Conservation (phyloP, 2,113 vertebrate genomes). For the Podarcis raffonei region DNA sequence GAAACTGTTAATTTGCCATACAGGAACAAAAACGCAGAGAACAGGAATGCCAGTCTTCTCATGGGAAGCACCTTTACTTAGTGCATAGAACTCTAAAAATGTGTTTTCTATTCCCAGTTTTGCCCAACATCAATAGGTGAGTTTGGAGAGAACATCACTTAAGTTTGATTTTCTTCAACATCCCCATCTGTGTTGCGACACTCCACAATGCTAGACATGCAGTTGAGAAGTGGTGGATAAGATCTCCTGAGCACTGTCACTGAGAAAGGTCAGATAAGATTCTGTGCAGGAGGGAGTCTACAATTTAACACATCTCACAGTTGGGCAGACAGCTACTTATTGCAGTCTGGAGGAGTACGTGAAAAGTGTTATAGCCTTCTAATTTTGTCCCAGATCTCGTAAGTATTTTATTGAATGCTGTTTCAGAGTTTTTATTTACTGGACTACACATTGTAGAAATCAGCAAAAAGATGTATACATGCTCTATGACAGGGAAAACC, state of each 20-base stretch:
- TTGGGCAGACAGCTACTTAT: conserved; percentile 13
- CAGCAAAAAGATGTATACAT: background rate
- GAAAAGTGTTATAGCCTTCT: conserved; percentile 4
- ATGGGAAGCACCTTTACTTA: background rate
- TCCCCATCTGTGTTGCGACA: background rate
- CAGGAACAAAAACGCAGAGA: background rate
- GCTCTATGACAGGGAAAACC: background rate
- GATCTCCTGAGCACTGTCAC: conserved; percentile 6
- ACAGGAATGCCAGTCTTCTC: background rate
- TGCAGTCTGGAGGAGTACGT: background rate
- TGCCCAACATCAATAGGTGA: background rate
- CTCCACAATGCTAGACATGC: background rate
- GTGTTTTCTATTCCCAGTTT: background rate
- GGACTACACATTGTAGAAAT: background rate
- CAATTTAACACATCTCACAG: conserved; percentile 11
- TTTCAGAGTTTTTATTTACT: conserved; percentile 17
- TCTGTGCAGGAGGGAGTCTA: conserved; percentile 15
- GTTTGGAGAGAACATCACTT: background rate
- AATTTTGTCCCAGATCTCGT: conserved; percentile 9
- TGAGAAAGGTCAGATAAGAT: conserved; percentile 26
- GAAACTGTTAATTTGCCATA: background rate
- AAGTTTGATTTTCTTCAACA: background rate
- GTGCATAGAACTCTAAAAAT: background rate
- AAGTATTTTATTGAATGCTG: background rate
- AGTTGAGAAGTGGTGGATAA: background rate